These are phyloP conservation scores for Dipodomys spectabilis DNA, from an alignment of 2,113 vertebrate species.

Conservation along the genomic window DNA sequence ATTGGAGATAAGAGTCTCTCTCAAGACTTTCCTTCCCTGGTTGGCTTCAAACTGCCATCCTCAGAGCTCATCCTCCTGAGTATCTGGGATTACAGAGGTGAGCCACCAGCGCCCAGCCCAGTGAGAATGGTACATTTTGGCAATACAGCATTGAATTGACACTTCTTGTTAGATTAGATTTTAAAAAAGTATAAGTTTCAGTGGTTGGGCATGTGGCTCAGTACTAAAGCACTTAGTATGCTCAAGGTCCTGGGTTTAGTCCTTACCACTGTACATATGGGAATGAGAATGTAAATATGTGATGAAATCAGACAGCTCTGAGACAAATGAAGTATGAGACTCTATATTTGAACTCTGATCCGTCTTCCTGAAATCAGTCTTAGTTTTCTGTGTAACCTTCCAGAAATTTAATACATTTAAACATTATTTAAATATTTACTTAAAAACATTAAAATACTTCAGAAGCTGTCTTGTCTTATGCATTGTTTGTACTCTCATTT, in stretches of 20 bases:
- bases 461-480: rapidly evolving
- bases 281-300: rapidly evolving
- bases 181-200: background rate
- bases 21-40: no score
- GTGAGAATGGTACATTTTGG: background rate
- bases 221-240: background rate
- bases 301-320: background rate
- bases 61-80: background rate
- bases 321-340: background rate
- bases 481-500: background rate
- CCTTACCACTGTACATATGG: background rate
- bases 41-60: background rate
- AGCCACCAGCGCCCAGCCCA: no score
- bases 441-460: no score
- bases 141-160: rapidly evolving
- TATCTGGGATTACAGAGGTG: background rate
- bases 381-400: background rate
- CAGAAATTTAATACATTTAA: background rate
- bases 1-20: no score
- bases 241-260: background rate
- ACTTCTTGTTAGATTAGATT: background rate
- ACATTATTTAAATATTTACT: no score
- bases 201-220: background rate
- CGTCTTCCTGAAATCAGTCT: background rate
- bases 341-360: background rate